These are phyloP conservation scores for Dicentrarchus labrax DNA, from an alignment of 2,113 vertebrate species.

Conservation along the genomic window DNA sequence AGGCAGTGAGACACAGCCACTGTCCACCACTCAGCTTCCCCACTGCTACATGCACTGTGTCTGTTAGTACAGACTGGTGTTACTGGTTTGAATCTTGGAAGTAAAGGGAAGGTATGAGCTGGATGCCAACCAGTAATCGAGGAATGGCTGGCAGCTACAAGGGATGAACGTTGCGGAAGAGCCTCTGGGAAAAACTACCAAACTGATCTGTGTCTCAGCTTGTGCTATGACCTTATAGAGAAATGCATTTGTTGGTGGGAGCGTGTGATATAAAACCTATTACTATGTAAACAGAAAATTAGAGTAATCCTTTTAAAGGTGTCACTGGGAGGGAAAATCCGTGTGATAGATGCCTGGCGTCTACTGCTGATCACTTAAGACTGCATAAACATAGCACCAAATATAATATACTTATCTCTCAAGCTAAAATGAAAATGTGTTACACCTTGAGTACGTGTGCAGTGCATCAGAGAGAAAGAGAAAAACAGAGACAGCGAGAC, in stretches of 20 bases:
- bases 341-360: conserved; percentile 9
- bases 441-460: conserved; percentile 6
- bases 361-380: conserved; percentile 11
- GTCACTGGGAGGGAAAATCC: neutral
- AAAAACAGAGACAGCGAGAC: conserved; percentile 34
- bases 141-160: conserved; percentile 44
- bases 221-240: neutral
- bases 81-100: conserved; percentile 23
- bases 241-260: neutral
- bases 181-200: neutral
- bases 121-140: conserved; percentile 34
- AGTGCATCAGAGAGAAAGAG: conserved; percentile 17
- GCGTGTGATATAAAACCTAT: neutral
- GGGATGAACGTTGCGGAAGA: neutral
- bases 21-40: conserved; percentile 11
- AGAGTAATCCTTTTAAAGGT: conserved; percentile 5
- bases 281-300: neutral
- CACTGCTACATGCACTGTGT: neutral
- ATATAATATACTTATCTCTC: neutral
- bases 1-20: conserved; percentile 27
- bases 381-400: conserved; percentile 3
- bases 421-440: neutral
- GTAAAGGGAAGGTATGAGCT: conserved; percentile 8
- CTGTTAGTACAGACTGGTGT: conserved; percentile 6
- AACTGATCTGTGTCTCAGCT: conserved; percentile 3